Conservation (phyloP, 2,797 vertebrate genomes). For the Neosalanx taihuensis region DNA sequence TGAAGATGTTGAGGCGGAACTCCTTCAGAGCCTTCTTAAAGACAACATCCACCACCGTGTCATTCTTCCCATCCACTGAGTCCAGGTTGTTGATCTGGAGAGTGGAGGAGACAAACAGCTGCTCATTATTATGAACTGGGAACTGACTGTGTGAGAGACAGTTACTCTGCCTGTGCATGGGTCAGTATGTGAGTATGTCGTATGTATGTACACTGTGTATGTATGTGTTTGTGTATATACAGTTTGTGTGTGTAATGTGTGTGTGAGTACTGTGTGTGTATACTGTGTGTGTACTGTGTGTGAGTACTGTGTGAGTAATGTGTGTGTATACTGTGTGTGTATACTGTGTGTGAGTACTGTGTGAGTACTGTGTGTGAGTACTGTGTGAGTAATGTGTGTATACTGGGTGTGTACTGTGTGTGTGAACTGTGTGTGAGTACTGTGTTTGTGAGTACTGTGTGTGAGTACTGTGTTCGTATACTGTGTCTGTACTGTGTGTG, state of each 20-base stretch:
- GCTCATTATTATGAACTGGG: neutral
- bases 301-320: neutral
- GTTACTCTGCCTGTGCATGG: neutral
- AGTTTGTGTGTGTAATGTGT: neutral
- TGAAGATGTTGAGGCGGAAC: constrained; percentile 97
- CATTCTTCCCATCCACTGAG: constrained; percentile 91
- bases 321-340: neutral
- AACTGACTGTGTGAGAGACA: too few species aligned
- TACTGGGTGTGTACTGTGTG: too few species aligned
- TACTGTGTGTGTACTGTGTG: neutral
- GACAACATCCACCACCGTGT: constrained; percentile 92
- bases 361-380: constrained; percentile 1
- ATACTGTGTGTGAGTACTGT: neutral
- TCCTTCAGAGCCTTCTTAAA: constrained; percentile 97
- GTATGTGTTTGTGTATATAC: neutral
- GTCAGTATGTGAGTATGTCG: neutral
- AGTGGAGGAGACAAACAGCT: neutral
- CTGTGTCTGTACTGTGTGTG: neutral
- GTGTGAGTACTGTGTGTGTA: neutral
- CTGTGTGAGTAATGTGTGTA: too few species aligned
- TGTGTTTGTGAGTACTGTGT: too few species aligned
- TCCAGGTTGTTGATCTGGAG: constrained; percentile 89
- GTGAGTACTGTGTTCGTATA: too few species aligned
- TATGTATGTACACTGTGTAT: neutral
- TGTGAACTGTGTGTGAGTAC: neutral